Evolutionary conservation across 2,888 invertebrate species (phyloP).

Genomic region (Drosophila anomelani): DNA sequence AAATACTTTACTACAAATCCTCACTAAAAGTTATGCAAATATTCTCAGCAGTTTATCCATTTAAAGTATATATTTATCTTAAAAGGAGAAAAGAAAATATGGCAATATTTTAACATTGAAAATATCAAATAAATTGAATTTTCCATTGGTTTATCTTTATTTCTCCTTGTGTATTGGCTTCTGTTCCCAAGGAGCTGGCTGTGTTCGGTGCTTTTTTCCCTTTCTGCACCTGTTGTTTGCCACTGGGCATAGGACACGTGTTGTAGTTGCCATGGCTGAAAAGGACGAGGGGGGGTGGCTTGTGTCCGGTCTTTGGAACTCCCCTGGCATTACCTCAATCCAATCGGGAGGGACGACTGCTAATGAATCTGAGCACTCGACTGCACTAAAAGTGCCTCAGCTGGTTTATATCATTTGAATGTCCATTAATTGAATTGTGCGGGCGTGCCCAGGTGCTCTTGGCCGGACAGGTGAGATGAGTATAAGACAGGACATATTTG

Average conservation of each 20-base stretch:
- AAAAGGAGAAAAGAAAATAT: neutral
- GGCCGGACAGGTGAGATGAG: constrained; percentile 13
- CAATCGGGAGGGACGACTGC: constrained; percentile 55
- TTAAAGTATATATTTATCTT: neutral
- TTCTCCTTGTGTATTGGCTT: constrained; percentile 26
- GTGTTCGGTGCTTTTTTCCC: constrained; percentile 26
- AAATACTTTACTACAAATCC: neutral
- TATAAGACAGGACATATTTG: neutral
- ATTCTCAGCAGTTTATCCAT: too few species aligned
- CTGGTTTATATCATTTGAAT: constrained; percentile 79
- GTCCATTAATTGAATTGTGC: constrained; percentile 79
- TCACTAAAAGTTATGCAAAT: too few species aligned
- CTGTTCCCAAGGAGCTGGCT: constrained; percentile 41
- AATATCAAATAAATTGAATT: neutral
- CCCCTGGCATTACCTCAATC: constrained; percentile 58
- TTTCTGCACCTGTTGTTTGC: constrained; percentile 72
- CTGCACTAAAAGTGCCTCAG: constrained; percentile 74
- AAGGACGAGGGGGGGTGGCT: neutral
- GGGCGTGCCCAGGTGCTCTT: constrained; percentile 53
- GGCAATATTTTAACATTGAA: too few species aligned
- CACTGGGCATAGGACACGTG: constrained; percentile 38
- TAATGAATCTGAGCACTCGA: constrained; percentile 62
- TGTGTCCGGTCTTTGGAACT: constrained; percentile 40
- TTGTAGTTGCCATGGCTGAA: constrained; percentile 28
- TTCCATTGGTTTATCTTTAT: neutral